Evolutionary conservation across 2,888 invertebrate genomes (phyloP), one percentile per base, ranked within the genome.

Genomic region (Copidosoma aretas): DNA sequence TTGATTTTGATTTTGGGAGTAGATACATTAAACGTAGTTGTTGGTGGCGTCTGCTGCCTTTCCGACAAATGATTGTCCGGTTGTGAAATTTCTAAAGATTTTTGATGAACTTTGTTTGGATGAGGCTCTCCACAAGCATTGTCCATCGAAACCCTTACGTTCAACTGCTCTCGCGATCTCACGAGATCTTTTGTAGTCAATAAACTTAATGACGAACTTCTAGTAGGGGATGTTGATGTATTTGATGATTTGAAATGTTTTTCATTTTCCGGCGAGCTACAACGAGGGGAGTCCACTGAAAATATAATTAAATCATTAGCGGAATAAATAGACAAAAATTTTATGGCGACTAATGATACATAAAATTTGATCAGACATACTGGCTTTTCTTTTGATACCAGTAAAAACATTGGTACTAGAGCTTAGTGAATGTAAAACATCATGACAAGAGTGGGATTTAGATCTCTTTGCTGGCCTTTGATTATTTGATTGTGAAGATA

Each of bases 161-260:
- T 72, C 56, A 72, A 62, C 52, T 72, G 65, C 21, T 71, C 60
- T 43, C 64, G 68, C 12, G 67, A 64, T 41, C 24, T 68, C 22
- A 56, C 17, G 10, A 24, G 0, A 53, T 72, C 68, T 60, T 14
- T 32, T n/a, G 54, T 49, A 32, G 67, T 43, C 10, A 49, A 5
- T 19, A 32, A 4, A 10, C 24, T 52, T 14, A 51, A 39, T 43
- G 64, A 60, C 14, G 25, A 57, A 57, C 60, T 67, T 60, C 21
- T 66, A 24, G 51, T 66, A 1, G 71, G 71, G 57, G 71, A 71
- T 39, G 72, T 46, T 41, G 79, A 73, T 4, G 80, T 73, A 65
- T 84, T 84, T 41, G 79, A 73, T 4, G 80, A 73, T 66, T 84
- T 84, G 54, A 83, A 84, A 64, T 83, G 83, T 49, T 84, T 84